Evolutionary conservation across 2,888 invertebrate species (phyloP), one percentile per base, ranked within the genome.

Genomic region (Mythimna ferrago): DNA sequence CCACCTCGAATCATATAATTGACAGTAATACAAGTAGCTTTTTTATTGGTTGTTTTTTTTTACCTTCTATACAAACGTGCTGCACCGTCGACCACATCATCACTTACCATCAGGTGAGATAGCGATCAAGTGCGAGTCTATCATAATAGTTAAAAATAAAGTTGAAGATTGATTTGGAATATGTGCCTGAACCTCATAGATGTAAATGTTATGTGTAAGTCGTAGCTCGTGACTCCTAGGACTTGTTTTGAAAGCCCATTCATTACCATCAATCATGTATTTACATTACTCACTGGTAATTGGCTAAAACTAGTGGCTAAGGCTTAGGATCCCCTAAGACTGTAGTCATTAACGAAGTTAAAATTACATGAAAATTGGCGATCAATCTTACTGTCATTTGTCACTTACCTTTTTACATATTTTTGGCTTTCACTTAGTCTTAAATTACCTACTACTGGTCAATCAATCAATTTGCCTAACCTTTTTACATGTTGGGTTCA

Each of bases 241-340:
- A 9, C 51, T 78, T 35, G 44, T 53, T 63, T 58, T 53, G 38
- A 71, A 63, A 53, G 57, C 38, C 44, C 58, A 63, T 58, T 75
- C 38, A 58, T 71, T 16, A 71, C 53, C 58, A 58, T 76, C 71
- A 44, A 78, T 78, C 63, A 78, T 53, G 16, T 19, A 1, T 58
- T 38, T 58, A 51, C 32, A 32, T 32, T 32, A 32, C 32, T 5
- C 32, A 32, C 32, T 32, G 5, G 32, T 32, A 32, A 32, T 32
- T 32, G 32, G 32, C 32, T 41, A 19, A 57, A 11, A n/a, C n/a
- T 7, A 51, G 48, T 32, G 32, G 32, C 32, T 41, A 19, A 57
- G 9, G 16, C 16, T 6, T 14, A 0, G 44, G 44, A 16, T 16
- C 48, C 16, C 16, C 16, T 48, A 6, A 16, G 48, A 19, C 51